A percentile compares a stretch with the other conserved stretches of the same genome.
Conservation (phyloP, 2,888 invertebrate species). For the Neocrepidodera transversa region DNA sequence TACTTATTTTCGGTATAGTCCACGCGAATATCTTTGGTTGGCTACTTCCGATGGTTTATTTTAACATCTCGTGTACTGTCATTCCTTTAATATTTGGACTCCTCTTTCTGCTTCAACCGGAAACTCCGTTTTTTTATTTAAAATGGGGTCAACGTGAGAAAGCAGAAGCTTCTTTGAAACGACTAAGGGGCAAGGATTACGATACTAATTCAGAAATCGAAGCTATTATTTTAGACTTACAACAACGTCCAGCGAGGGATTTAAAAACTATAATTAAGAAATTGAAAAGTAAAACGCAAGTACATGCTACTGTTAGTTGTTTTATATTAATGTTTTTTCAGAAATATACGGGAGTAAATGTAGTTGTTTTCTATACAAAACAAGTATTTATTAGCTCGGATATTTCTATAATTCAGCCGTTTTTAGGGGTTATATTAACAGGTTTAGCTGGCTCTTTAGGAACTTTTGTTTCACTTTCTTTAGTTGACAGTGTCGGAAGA, state of each 20-base stretch:
- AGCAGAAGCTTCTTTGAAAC: constrained; percentile 73
- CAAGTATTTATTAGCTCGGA: constrained; percentile 74
- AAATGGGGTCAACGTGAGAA: constrained; percentile 69
- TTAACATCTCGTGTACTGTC: constrained; percentile 71
- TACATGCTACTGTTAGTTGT: constrained; percentile 72
- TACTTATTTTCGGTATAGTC: constrained; percentile 85
- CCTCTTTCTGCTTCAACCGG: constrained; percentile 84
- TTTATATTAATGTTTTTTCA: constrained; percentile 87
- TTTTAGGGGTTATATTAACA: constrained; percentile 59
- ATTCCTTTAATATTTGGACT: constrained; percentile 74
- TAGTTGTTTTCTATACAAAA: constrained; percentile 80
- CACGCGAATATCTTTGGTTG: constrained; percentile 74
- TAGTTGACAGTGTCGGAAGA: constrained; percentile 83
- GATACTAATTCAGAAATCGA: constrained; percentile 70
- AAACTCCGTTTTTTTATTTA: constrained; percentile 78
- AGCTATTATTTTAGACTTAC: no score
- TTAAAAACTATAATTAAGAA: no score
- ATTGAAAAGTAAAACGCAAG: constrained; percentile 69
- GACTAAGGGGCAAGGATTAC: constrained; percentile 76
- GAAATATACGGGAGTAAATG: constrained; percentile 83
- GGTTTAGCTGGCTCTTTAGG: constrained; percentile 81
- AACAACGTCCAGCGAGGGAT: no score
- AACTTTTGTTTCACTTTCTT: constrained; percentile 74
- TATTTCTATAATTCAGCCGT: constrained; percentile 64
- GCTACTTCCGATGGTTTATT: constrained; percentile 63